Evolutionary conservation across 2,797 vertebrate species (phyloP), one percentile per base, ranked within the genome.

Genomic region (Peromyscus melanophrys): DNA sequence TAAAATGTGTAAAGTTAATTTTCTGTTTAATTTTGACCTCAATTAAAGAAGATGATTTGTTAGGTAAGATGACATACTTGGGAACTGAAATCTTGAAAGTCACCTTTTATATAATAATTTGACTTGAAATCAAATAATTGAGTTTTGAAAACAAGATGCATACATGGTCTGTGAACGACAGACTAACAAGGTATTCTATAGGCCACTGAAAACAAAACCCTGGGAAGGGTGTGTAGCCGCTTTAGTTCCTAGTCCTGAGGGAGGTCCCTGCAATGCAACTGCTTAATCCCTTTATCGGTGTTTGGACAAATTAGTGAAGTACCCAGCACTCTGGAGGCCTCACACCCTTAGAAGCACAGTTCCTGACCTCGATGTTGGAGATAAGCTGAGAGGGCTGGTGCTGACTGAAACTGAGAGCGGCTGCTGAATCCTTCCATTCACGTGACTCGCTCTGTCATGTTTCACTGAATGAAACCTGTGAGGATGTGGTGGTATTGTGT

Each of bases 401-500:
- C 98, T 99, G 98, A 99, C 98, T 99, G 98, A 98, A 76, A 99
- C 98, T 99, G 98, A 98, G 98, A 97, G 98, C 98, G 98, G 98
- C 2, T 52, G 52, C 97, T 77, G 91, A 96, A 94, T 97, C 96
- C 97, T 98, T 98, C 96, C 98, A 95, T 99, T 98, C 98, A 98
- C 17, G 98, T 95, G 96, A 97, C 98, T 99, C 98, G 97, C 98
- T 99, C 98, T 98, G 57, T 99, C 99, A 98, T 97, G 97, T 99
- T 98, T 98, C 98, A 98, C 97, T 98, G 98, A 98, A 98, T 98
- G 97, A 98, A 98, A 98, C 97, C 97, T 97, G 52, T 52, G 52
- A 52, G 52, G 94, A 94, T 94, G 89, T 49, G 11, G 49, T 49
- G 49, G 49, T 12, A 49, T 49, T 49, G 49, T 49, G 49, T 49